Base-by-base conservation (phyloP, 30 jellyfish, hydroid and myxozoan species). In the Clytia hemisphaerica region DNA sequence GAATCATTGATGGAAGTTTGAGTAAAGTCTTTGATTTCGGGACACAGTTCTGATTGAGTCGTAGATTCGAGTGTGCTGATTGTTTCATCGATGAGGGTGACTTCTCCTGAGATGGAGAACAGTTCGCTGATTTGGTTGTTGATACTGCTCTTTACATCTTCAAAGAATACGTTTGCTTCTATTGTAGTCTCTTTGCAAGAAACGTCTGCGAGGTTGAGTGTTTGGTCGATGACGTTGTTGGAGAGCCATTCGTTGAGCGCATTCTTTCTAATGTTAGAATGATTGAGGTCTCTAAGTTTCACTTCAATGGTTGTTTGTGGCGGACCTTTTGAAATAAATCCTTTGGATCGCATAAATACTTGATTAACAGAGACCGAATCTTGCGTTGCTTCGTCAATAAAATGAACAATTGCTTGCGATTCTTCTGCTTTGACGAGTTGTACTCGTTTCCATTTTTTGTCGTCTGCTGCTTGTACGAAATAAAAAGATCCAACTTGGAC, bases 231-330 rank as follows among this genome's bases (percentile, higher is more conserved):
- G 33, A 77, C 50, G 4, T 77, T 27, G 3, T 63, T 57, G 42
- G 72, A 81, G 14, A 81, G 63, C 94, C 94, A 81, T 18, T 61
- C 55, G 37, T 61, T 55, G n/a, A 77, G 88, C 33, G 33, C 42
- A 5, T 21, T 60, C 1, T 19, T 37, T 59, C 73, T 83, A 27
- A 76, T 37, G 34, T 62, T 80, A 40, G 51, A 59, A 4, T 10
- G 4, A 30, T 76, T 73, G 36, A 76, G 80, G 42, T 76, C 89
- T 9, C 63, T 80, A 29, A 76, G 73, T 27, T 35, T 51, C 36
- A 82, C 60, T 10, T 77, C 1, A 29, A 82, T 44, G 30, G 71
- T 37, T 4, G 68, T 24, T 25, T 62, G 42, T 0, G 94, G 88
- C 51, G 63, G 48, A 16, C 44, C 26, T n/a, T n/a, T n/a, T n/a